Conservation (phyloP, 2,888 invertebrate species). For the Dioctria rufipes region DNA sequence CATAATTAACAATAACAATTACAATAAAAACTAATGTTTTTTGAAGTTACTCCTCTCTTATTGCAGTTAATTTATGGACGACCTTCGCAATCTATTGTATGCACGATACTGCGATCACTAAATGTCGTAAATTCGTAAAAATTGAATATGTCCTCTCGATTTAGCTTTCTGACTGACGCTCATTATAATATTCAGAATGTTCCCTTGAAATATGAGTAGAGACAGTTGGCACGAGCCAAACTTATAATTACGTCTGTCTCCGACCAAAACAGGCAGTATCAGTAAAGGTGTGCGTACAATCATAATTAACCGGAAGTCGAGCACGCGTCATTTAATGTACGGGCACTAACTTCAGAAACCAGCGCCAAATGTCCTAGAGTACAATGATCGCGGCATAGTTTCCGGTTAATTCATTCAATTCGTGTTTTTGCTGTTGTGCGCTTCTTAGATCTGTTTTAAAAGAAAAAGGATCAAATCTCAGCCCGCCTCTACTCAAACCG, state of each 20-base stretch:
- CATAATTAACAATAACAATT: no score
- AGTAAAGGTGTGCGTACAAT: conserved; percentile 58
- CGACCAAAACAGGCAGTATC: neutral
- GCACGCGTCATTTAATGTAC: conserved; percentile 67
- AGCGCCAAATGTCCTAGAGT: conserved; percentile 12
- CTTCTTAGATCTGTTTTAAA: conserved; percentile 4
- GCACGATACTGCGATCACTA: no score
- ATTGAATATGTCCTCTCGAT: neutral
- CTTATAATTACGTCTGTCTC: conserved; percentile 21
- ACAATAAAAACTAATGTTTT: neutral
- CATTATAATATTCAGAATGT: neutral
- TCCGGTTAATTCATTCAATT: conserved; percentile 44
- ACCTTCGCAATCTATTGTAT: no score
- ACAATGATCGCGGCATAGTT: conserved; percentile 43
- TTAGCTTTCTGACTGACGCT: conserved; percentile 5
- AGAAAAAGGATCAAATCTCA: conserved; percentile 49
- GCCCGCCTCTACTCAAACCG: conserved; percentile 32
- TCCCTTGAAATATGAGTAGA: conserved; percentile 15
- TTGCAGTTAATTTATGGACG: neutral
- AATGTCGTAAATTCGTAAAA: no score
- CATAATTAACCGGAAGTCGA: conserved; percentile 71
- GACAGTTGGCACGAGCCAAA: conserved; percentile 39
- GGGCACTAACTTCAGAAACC: conserved; percentile 19
- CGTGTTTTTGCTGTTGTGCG: conserved; percentile 1
- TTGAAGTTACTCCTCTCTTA: neutral